phyloP scores from a whole-genome alignment of 2,888 invertebrate species.

The Drosophila monieri region DNA sequence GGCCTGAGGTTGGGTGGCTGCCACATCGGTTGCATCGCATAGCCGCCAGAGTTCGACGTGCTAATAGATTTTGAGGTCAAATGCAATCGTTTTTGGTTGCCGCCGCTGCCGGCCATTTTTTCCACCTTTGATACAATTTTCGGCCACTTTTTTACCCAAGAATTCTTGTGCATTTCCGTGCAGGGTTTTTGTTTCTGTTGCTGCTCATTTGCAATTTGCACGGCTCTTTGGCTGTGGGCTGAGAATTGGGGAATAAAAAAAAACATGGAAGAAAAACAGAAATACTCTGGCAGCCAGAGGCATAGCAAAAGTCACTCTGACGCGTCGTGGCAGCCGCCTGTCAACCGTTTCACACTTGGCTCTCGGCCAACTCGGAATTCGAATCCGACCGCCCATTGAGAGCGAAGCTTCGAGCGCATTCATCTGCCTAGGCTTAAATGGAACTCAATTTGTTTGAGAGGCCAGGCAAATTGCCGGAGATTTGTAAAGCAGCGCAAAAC shows the following conservation, averaged over 20 bases:
- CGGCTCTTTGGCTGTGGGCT: constrained; percentile 34
- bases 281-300: constrained; percentile 16
- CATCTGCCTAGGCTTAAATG: constrained; percentile 49
- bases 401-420: constrained; percentile 29
- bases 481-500: constrained; percentile 55
- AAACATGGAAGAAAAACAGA: constrained; percentile 13
- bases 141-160: constrained; percentile 62
- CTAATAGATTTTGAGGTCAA: constrained; percentile 82
- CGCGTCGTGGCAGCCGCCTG: constrained; percentile 73
- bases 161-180: constrained; percentile 76
- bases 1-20: constrained; percentile 33
- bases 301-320: constrained; percentile 63
- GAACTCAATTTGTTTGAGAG: constrained; percentile 40
- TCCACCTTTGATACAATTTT: constrained; percentile 64
- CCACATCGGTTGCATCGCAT: constrained; percentile 69
- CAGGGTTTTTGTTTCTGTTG: constrained; percentile 51
- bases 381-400: constrained; percentile 65
- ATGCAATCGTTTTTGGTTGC: constrained; percentile 59
- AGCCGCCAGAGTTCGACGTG: constrained; percentile 79
- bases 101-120: constrained; percentile 43
- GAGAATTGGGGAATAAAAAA: constrained; percentile 41
- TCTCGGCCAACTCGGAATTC: constrained; percentile 31
- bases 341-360: constrained; percentile 71
- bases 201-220: constrained; percentile 69
- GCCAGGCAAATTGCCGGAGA: constrained; percentile 47